These are phyloP conservation scores for Indri indri DNA, from an alignment of 2,113 vertebrate species.

Conservation along the genomic window DNA sequence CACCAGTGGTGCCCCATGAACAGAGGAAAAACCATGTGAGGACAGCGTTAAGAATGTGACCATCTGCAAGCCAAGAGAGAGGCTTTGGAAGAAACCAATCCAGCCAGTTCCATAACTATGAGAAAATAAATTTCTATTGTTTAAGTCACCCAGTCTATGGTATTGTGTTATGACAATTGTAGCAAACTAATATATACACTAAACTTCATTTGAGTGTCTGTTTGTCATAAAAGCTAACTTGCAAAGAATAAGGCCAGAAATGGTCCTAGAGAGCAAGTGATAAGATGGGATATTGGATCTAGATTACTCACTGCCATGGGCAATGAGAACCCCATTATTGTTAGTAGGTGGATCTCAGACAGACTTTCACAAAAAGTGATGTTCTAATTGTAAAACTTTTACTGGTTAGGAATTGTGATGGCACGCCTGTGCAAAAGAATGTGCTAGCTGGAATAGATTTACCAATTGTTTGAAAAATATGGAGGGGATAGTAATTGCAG, in stretches of 20 bases:
- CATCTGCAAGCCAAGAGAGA: not conserved
- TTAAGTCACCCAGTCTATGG: not conserved
- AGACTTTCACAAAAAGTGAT: not conserved
- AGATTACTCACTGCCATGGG: not conserved
- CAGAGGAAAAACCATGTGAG: not conserved
- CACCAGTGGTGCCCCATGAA: accelerated
- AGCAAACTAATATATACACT: not conserved
- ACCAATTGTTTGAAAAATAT: not conserved
- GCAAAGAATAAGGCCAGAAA: not conserved
- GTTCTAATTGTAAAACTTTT: not conserved
- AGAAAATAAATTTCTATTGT: not conserved
- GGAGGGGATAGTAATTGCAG: not conserved
- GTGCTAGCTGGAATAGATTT: not conserved
- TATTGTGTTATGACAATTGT: not conserved
- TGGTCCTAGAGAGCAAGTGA: not conserved
- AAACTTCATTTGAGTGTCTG: not conserved
- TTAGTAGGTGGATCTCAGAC: not conserved
- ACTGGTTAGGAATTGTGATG: not conserved
- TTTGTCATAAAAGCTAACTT: not conserved
- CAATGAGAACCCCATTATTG: not conserved
- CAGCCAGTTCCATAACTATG: not conserved
- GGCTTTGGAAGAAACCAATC: not conserved
- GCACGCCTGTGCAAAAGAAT: not conserved
- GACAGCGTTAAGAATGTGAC: not conserved
- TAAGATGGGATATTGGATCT: not conserved